Percentiles rank a stretch among this genome's conserved stretches.
phyloP scores from a whole-genome alignment of 2,888 invertebrate genomes.

The Euplexia lucipara region DNA sequence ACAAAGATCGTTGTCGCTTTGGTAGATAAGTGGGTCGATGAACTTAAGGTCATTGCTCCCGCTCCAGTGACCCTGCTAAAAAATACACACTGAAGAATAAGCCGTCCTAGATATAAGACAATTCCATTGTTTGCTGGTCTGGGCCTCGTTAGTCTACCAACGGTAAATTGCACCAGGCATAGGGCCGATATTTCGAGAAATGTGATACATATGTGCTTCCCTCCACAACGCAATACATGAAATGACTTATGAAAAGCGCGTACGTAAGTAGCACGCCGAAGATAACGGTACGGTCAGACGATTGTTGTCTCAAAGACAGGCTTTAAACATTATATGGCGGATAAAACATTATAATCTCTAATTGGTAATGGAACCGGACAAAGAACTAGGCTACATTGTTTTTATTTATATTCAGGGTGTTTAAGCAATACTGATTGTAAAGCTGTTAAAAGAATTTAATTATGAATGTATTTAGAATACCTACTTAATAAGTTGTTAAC shows the following conservation, averaged over 20 bases:
- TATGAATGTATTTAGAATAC: neutral
- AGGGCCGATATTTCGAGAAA: constrained; percentile 1
- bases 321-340: constrained; percentile 1
- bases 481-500: neutral
- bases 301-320: constrained; percentile 27
- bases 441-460: neutral
- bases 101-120: neutral
- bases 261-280: constrained; percentile 25
- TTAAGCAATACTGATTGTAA: neutral
- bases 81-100: neutral
- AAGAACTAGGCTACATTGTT: neutral
- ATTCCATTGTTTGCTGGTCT: constrained; percentile 12
- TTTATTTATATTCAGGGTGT: neutral
- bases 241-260: constrained; percentile 30
- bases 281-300: constrained; percentile 38
- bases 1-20: constrained; percentile 4
- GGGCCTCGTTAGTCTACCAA: constrained; percentile 9
- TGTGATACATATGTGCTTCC: constrained; percentile 13
- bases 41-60: constrained; percentile 32
- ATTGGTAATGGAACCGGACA: constrained; percentile 30
- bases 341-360: constrained; percentile 17
- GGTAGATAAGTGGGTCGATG: constrained; percentile 30
- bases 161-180: constrained; percentile 32
- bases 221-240: constrained; percentile 10
- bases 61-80: constrained; percentile 18